Conservation (phyloP, 2,113 vertebrate genomes). For the Scolopax mira region DNA sequence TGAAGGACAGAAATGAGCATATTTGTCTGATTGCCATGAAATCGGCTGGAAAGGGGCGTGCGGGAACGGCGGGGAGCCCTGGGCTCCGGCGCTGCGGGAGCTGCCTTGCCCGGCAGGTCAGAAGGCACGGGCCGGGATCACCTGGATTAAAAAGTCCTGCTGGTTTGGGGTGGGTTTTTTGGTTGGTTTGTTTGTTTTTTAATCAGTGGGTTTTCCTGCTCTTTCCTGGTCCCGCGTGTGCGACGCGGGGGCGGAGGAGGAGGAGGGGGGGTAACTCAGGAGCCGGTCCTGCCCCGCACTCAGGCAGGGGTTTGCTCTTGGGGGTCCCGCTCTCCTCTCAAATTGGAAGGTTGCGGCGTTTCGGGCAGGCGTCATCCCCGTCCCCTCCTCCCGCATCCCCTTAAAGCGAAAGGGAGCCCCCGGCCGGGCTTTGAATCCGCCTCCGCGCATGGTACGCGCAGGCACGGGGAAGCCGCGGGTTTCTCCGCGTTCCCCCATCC, state of each 20-base stretch:
- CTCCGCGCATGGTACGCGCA: accelerated
- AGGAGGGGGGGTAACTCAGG: no score
- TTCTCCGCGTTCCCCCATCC: background rate
- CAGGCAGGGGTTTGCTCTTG: background rate
- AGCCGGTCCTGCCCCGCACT: background rate
- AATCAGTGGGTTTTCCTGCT: background rate
- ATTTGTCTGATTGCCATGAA: conserved; percentile 51
- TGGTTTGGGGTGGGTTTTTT: background rate
- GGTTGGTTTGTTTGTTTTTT: background rate
- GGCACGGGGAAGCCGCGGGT: background rate
- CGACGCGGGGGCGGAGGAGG: accelerated
- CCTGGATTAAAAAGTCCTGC: background rate
- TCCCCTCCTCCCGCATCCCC: background rate
- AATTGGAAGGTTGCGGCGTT: accelerated
- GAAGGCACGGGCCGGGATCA: background rate
- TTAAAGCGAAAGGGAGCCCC: background rate
- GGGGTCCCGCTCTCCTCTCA: background rate
- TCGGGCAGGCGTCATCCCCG: background rate
- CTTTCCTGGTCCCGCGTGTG: background rate
- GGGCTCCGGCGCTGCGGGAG: background rate
- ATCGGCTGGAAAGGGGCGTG: background rate
- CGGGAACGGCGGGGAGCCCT: background rate
- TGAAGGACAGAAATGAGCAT: background rate
- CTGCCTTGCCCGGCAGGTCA: background rate
- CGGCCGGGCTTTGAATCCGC: background rate